Base-by-base conservation (phyloP, 23 tunicate genomes). In the Corella eumyota region DNA sequence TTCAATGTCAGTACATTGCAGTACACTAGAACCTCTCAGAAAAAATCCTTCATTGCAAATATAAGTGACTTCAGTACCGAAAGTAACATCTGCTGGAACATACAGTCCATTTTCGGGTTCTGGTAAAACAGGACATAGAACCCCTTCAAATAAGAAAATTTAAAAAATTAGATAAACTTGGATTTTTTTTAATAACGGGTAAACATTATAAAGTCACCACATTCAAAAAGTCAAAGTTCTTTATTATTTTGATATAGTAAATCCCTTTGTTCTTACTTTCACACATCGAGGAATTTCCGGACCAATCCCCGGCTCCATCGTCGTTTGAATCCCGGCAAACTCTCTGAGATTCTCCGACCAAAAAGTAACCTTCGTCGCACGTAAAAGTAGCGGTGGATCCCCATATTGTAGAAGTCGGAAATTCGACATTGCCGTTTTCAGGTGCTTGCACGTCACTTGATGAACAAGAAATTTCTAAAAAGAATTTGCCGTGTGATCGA, bases 281-380 rank as follows among this genome's bases (percentile, higher is more conserved):
- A 55, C 87, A 79, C 6, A 17, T 53, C 15, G 87, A 71, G 27
- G 27, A 19, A 15, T 22, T 62, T 28, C 24, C 36, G 31, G 62
- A 40, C 87, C 87, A 79, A 50, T 63, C 71, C 25, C 87, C 87
- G 9, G 32, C 35, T 20, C 77, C 77, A 34, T 79, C 63, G 2
- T 37, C 19, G 45, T 79, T 65, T 15, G 36, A 21, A 55, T 70
- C 76, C 9, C 33, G 3, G 29, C 87, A 79, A 29, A 61, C 22
- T 21, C 64, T 34, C 0, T n/a, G 20, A 20, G 36, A 7, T 3
- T 30, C n/a, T 6, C 87, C 87, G 47, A 48, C 33, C 30, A 79
- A 35, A 53, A 53, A 70, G 47, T 69, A 79, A 22, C 68, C 74
- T n/a, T 30, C 59, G 28, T 69, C 72, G 36, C 87, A 79, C 2